Base-by-base conservation (phyloP, 2,888 invertebrate genomes). In the Thera britannica region DNA sequence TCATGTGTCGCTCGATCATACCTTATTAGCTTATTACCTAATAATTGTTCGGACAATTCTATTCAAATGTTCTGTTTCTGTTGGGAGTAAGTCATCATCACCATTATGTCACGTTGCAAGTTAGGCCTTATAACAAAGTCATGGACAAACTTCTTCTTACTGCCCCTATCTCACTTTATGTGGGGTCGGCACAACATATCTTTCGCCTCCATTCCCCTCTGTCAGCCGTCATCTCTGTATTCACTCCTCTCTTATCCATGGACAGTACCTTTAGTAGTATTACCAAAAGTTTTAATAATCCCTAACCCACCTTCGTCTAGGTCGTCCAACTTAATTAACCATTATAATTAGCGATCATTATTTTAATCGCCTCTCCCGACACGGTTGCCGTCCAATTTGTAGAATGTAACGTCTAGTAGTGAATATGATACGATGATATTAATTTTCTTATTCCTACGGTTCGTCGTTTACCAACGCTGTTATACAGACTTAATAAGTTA, bases 321-420 rank as follows among this genome's bases (percentile, higher is more conserved):
- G 77, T 79, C 81, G 77, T 78, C 77, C 76, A 79, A 83, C 77
- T 80, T 83, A 86, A 87, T 88, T 85, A 85, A 82, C 79, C 82
- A 83, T 83, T 84, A 81, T 88, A 86, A 87, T 89, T 84, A 86
- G 81, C 72, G 72, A 84, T 86, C 78, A 83, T 86, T 84, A 85
- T 81, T 86, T 83, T 86, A 85, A 86, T 85, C 82, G 76, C 77
- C 76, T 79, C 79, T 79, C 74, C 77, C 86, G 87, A 89, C 85
- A 87, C 82, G 89, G 84, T 85, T 76, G 73, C 78, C 76, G 86
- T 79, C 81, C 81, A 82, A 83, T 85, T 81, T 82, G 79, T 84
- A 83, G 72, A 71, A 72, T 74, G 75, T 73, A 70, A 68, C 74
- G 77, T 78, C 78, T 79, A 72, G 62, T 77, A 71, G 62, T 77